These are phyloP conservation scores for Parambassis ranga DNA, from an alignment of 2,797 vertebrate species.

Conservation along the genomic window DNA sequence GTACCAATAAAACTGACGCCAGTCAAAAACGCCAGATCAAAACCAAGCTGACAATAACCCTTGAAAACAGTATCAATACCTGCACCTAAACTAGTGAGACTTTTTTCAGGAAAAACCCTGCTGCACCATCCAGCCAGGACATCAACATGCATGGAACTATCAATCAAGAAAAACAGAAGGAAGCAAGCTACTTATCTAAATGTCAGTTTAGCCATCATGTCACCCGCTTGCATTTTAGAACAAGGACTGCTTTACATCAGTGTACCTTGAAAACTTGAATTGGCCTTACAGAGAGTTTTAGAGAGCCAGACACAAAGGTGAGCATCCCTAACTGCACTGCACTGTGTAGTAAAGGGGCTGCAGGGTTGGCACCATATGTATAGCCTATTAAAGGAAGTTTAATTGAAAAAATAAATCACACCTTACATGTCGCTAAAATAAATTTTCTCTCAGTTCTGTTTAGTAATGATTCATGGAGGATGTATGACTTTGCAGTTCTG, in stretches of 20 bases:
- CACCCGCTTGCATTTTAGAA: slow-evolving; percentile 44
- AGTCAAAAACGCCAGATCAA: too few species aligned
- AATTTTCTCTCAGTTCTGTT: slow-evolving; percentile 42
- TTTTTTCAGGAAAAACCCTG: too few species aligned
- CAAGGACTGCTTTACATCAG: slow-evolving; percentile 27
- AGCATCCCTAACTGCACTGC: slow-evolving; percentile 16
- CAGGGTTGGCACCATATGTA: slow-evolving; percentile 17
- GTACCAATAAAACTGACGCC: too few species aligned
- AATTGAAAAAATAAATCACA: slow-evolving; percentile 69
- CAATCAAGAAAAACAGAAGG: slow-evolving; percentile 15
- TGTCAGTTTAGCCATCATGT: slow-evolving; percentile 45
- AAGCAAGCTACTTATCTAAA: slow-evolving; percentile 52
- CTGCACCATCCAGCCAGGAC: background rate
- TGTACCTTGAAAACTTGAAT: slow-evolving; percentile 9
- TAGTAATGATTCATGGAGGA: slow-evolving; percentile 53
- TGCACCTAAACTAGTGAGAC: too few species aligned
- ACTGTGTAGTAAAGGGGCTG: background rate
- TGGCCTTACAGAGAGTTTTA: background rate
- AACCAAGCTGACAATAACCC: background rate
- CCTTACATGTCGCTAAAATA: slow-evolving; percentile 50
- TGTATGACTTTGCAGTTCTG: slow-evolving; percentile 37
- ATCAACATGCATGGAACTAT: slow-evolving; percentile 12
- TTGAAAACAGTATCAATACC: too few species aligned
- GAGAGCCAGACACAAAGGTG: background rate
- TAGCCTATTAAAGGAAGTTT: slow-evolving; percentile 50